phyloP scores from a whole-genome alignment of 2,797 vertebrate genomes.

The Leuciscus waleckii region DNA sequence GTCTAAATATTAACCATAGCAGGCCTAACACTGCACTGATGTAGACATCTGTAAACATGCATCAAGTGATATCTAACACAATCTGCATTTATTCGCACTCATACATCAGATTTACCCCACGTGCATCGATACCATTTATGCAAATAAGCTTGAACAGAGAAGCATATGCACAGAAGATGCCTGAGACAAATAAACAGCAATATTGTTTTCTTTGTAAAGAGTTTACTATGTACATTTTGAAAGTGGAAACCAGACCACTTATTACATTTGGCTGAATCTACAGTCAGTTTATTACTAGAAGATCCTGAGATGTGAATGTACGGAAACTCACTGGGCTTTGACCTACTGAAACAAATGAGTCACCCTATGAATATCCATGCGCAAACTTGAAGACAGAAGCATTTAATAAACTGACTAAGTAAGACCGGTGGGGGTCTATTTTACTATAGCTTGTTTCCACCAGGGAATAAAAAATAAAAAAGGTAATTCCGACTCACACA shows the following conservation, averaged over 20 bases:
- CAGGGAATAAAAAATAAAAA: neutral
- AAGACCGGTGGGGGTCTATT: slow-evolving; percentile 13
- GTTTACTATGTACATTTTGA: slow-evolving; percentile 49
- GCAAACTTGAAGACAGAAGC: slow-evolving; percentile 14
- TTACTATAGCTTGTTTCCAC: neutral
- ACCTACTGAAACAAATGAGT: slow-evolving; percentile 21
- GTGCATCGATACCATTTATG: neutral
- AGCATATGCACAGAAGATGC: neutral
- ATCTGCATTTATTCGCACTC: slow-evolving; percentile 20
- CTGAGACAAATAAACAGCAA: neutral
- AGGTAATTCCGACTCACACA: neutral
- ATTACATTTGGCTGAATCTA: slow-evolving; percentile 52
- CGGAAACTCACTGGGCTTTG: slow-evolving; percentile 21
- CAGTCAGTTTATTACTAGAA: slow-evolving; percentile 49
- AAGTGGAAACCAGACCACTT: slow-evolving; percentile 31
- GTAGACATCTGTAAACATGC: slow-evolving; percentile 1
- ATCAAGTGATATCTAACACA: neutral
- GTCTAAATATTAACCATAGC: slow-evolving; percentile 3
- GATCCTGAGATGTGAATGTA: slow-evolving; percentile 47
- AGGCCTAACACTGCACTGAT: neutral
- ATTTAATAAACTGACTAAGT: slow-evolving; percentile 30
- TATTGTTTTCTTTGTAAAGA: slow-evolving; percentile 37
- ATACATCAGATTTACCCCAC: neutral
- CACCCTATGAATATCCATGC: slow-evolving; percentile 7
- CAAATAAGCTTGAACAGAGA: neutral